A percentile compares a stretch with the other conserved stretches of the same genome.
phyloP scores from a whole-genome alignment of 2,888 invertebrate species.

The Ophion costatus region DNA sequence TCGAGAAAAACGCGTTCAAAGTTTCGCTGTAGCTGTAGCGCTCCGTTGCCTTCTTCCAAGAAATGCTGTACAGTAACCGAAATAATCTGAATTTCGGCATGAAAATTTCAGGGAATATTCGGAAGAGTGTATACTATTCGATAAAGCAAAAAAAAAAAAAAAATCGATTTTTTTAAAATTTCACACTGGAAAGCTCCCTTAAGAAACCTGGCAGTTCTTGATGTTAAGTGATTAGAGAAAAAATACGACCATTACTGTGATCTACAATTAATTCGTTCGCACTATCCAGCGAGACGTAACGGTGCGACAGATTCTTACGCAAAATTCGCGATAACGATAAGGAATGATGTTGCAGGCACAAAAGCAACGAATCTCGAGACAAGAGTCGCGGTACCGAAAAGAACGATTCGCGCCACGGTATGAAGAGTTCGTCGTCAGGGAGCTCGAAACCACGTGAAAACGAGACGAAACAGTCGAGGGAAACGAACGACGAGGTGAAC shows the following conservation, averaged over 20 bases:
- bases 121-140: too few relatives aligned
- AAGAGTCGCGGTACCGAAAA: slow-evolving; percentile 67
- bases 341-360: slow-evolving; percentile 65
- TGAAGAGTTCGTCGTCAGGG: slow-evolving; percentile 64
- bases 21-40: too few relatives aligned
- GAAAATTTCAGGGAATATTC: too few relatives aligned
- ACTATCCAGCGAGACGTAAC: background rate
- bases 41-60: too few relatives aligned
- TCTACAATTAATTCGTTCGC: background rate
- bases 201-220: background rate
- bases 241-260: background rate
- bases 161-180: too few relatives aligned
- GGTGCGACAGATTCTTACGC: background rate
- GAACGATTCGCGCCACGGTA: slow-evolving; percentile 70
- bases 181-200: too few relatives aligned
- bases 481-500: slow-evolving; percentile 59
- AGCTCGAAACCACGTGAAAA: slow-evolving; percentile 66
- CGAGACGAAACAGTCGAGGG: slow-evolving; percentile 56
- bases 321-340: background rate
- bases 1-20: too few relatives aligned
- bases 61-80: too few relatives aligned
- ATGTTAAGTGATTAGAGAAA: background rate
- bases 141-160: too few relatives aligned
- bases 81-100: too few relatives aligned
- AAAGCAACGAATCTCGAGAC: slow-evolving; percentile 69